Base-by-base conservation (phyloP, 1,140 invertebrate species). In the Brachionus calyciflorus region DNA sequence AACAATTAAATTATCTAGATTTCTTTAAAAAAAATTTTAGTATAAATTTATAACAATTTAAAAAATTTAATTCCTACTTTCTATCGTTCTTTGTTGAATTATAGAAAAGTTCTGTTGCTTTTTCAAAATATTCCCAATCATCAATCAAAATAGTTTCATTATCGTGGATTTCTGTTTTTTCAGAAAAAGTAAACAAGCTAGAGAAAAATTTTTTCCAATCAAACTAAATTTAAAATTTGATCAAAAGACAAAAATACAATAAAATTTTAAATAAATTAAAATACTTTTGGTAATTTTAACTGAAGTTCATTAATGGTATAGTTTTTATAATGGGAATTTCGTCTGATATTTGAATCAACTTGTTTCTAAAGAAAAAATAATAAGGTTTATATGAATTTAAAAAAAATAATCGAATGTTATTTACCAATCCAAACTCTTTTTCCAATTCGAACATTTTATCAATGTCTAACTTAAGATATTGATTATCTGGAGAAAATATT, bases 1-100 rank as follows among this genome's bases (percentile, higher is more conserved):
- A 28, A 70, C 17, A 37, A 70, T 33, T 9, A 70, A 70, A 51
- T 70, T 70, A 21, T 49, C 41, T 24, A 70, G 41, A 70, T 70
- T 41, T n/a, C 68, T 70, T n/a, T 63, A 17, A 40, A 4, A 17
- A 1, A 17, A 30, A 30, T n/a, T n/a, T n/a, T n/a, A n/a, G n/a
- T 26, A 60, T 26, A 3, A 60, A 60, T 33, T 4, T 26, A 4
- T 28, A 60, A 4, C 1, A 60, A 30, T 14, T 17, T 14, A 60
- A 3, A 37, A 60, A 69, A n/a, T 14, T 3, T 3, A 1, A 41
- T 17, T 21, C 14, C 6, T 21, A 70, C 68, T 37, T 48, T 37
- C 12, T 41, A 51, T 44, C 17, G n/a, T 48, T 48, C 24, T 70
- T 48, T 26, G 28, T 9, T 17, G 24, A 24, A 49, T 70, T 44